Evolutionary conservation across 2,113 vertebrate genomes (phyloP).

Genomic region (Variabilichromis moorii): DNA sequence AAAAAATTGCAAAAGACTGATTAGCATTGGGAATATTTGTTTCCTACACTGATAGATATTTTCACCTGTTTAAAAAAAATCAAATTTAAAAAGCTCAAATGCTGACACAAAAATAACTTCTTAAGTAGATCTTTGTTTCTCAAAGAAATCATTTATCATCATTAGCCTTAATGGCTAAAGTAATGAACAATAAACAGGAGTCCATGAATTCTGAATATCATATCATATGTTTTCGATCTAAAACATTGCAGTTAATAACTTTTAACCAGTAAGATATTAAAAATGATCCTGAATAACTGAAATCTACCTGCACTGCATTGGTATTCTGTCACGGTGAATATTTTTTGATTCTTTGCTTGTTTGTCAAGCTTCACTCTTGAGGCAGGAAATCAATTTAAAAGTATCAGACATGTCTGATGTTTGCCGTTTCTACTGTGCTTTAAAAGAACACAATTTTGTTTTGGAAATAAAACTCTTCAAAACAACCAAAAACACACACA

Average conservation of each 20-base stretch:
- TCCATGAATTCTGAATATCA: not conserved
- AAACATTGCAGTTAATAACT: not conserved
- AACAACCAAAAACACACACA: not conserved
- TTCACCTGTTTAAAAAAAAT: not conserved
- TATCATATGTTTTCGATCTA: not conserved
- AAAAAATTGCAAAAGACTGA: not conserved
- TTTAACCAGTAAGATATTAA: not conserved
- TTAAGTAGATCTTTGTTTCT: not conserved
- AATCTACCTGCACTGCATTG: not conserved
- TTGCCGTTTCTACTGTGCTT: not conserved
- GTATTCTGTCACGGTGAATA: rapidly evolving
- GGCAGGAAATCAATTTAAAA: not conserved
- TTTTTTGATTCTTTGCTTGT: not conserved
- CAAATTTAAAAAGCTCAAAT: not conserved
- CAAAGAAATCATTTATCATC: not conserved
- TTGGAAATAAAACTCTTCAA: slow-evolving; percentile 22
- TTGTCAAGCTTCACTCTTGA: not conserved
- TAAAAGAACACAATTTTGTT: not conserved
- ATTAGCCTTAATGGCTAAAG: not conserved
- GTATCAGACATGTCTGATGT: not conserved
- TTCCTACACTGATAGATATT: not conserved
- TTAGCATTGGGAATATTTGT: not conserved
- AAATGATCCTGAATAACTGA: not conserved
- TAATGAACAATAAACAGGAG: not conserved
- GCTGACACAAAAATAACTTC: not conserved